These are phyloP conservation scores for Amazona vittata DNA, from an alignment of 2,113 vertebrate genomes.

Conservation along the genomic window DNA sequence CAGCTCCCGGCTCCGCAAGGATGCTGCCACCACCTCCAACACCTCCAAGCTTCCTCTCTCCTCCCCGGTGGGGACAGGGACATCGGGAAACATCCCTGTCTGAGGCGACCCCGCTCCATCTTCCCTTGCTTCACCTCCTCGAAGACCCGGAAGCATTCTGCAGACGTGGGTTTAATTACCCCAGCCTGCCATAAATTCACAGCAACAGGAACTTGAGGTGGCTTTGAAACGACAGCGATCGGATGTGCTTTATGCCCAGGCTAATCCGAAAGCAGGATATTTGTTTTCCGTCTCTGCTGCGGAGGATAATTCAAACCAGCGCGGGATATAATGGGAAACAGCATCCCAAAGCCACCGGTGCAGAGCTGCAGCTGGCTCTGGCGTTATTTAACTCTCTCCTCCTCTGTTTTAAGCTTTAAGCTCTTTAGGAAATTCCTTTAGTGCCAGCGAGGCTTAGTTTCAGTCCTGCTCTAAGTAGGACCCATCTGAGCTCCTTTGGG, in stretches of 20 bases:
- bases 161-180: conserved; percentile 14
- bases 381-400: background rate
- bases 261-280: background rate
- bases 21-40: background rate
- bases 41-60: background rate
- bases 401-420: background rate
- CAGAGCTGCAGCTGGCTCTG: background rate
- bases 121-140: background rate
- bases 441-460: background rate
- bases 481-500: background rate
- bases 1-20: background rate
- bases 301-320: conserved; percentile 25
- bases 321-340: background rate
- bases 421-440: conserved; percentile 29
- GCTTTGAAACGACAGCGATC: conserved; percentile 53
- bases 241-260: background rate
- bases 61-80: fast-evolving
- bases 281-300: conserved; percentile 38
- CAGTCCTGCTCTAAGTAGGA: background rate
- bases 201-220: conserved; percentile 26
- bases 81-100: background rate
- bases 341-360: background rate
- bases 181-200: conserved; percentile 17
- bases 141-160: background rate
- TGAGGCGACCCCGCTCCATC: background rate